Percentiles rank a stretch among this genome's conserved stretches.
Conservation (phyloP, 2,797 vertebrate species). For the Mormyrus proboscirostris region DNA sequence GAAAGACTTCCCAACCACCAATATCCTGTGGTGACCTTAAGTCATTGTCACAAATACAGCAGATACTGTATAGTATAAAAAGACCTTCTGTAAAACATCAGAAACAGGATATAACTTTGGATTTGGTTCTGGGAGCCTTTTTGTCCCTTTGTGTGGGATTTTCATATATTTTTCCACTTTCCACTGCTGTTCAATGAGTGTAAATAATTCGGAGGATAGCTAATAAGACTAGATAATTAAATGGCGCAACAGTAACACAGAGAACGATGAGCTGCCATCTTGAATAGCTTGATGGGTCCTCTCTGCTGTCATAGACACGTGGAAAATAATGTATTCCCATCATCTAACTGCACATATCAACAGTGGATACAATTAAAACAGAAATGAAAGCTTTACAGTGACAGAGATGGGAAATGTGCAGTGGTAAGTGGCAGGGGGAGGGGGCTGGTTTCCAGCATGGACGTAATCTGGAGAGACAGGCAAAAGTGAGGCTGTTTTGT, state of each 20-base stretch:
- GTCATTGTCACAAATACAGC: neutral
- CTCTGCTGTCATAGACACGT: constrained; percentile 35
- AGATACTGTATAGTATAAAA: neutral
- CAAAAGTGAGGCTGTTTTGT: neutral
- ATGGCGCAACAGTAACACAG: neutral
- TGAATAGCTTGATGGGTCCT: constrained; percentile 39
- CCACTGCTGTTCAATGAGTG: neutral
- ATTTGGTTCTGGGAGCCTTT: neutral
- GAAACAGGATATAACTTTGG: neutral
- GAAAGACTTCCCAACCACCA: neutral
- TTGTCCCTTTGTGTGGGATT: neutral
- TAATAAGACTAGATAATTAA: neutral
- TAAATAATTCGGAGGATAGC: neutral
- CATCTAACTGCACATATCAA: neutral
- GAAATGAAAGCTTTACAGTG: neutral
- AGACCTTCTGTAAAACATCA: neutral
- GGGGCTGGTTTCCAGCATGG: neutral
- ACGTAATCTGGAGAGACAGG: neutral
- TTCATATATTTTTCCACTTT: neutral
- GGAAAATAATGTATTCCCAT: constrained; percentile 49
- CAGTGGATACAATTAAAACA: neutral
- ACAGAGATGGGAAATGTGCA: neutral
- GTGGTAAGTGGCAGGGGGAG: neutral
- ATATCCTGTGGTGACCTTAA: neutral
- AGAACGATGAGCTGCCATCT: constrained; percentile 52